Base-by-base conservation (phyloP, 2,797 vertebrate species). In the Ctenosaura bakeri region DNA sequence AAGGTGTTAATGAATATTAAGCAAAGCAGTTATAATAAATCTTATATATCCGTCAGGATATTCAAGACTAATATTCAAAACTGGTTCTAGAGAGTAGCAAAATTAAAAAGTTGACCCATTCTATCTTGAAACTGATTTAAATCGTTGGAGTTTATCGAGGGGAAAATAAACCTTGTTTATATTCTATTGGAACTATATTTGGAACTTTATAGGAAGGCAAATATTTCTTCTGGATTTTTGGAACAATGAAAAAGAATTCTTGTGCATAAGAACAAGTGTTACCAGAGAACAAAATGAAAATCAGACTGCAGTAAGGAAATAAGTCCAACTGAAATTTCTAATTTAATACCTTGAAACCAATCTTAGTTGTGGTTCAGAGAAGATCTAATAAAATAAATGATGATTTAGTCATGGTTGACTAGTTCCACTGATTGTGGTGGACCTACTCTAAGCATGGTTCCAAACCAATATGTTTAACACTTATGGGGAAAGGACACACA, bases 251-350 rank as follows among this genome's bases (percentile, higher is more conserved):
- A 52, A 79, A 32, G 6, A n/a, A 83, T 54, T 52, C 1, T 29
- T 42, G 6, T n/a, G 50, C 38, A 54, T 54, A 20, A 85, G 18
- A 54, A 1, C 4, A 54, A 73, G 16, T 85, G 6, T 54, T 87
- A 96, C 74, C 18, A 69, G 38, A 87, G 89, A 80, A 38, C 50
- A 10, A 76, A 42, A 46, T 46, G 42, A 46, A 46, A 46, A 46
- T 46, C 42, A 29, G 6, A 69, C n/a, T 69, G 24, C 18, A 50
- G 14, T 18, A n/a, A 85, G 3, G 50, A 52, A 79, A 26, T 29
- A 26, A 52, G 26, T 80, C 12, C 26, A 29, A 85, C 8, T 85
- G 50, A 73, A 64, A 66, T 16, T 50, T 56, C 73, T 32, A 42
- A 42, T 5, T 76, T 86, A 76, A 86, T 59, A 35, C n/a, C 7